These are phyloP conservation scores for Bolinopsis microptera DNA, from an alignment of 37 sponge, comb jelly and placozoan species.

Conservation along the genomic window DNA sequence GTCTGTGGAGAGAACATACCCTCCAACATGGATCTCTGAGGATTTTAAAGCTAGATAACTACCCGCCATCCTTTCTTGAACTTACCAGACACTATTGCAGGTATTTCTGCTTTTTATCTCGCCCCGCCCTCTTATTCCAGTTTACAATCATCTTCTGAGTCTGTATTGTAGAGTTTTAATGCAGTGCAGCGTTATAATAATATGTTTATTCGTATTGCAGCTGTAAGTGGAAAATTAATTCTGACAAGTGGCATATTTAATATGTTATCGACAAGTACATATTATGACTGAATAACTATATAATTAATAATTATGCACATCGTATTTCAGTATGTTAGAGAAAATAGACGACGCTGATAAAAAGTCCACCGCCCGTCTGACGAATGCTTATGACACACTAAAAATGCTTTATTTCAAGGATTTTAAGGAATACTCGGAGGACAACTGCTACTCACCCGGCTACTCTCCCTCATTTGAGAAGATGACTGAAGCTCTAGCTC, in stretches of 20 bases:
- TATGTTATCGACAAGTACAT: too few relatives aligned
- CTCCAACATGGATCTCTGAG: background rate
- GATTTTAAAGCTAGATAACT: constrained; percentile 1
- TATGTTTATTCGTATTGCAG: too few relatives aligned
- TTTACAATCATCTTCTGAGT: too few relatives aligned
- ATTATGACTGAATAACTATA: too few relatives aligned
- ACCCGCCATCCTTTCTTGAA: constrained; percentile 62
- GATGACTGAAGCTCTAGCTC: constrained; percentile 49
- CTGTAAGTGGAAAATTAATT: too few relatives aligned
- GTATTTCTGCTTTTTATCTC: too few relatives aligned
- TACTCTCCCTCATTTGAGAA: constrained; percentile 3
- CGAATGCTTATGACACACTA: constrained; percentile 17
- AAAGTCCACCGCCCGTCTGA: background rate
- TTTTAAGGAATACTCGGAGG: constrained; percentile 11
- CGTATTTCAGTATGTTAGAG: background rate
- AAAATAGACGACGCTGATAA: background rate
- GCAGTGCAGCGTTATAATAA: too few relatives aligned
- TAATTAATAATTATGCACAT: too few relatives aligned
- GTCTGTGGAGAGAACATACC: constrained; percentile 39
- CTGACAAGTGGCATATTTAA: too few relatives aligned
- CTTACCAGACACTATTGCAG: constrained; percentile 58
- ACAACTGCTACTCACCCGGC: background rate
- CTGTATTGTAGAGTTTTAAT: too few relatives aligned
- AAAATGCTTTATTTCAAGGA: constrained; percentile 53
- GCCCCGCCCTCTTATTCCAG: too few relatives aligned